Evolutionary conservation across 1,140 invertebrate genomes (phyloP).

Genomic region (Drosophila varians): DNA sequence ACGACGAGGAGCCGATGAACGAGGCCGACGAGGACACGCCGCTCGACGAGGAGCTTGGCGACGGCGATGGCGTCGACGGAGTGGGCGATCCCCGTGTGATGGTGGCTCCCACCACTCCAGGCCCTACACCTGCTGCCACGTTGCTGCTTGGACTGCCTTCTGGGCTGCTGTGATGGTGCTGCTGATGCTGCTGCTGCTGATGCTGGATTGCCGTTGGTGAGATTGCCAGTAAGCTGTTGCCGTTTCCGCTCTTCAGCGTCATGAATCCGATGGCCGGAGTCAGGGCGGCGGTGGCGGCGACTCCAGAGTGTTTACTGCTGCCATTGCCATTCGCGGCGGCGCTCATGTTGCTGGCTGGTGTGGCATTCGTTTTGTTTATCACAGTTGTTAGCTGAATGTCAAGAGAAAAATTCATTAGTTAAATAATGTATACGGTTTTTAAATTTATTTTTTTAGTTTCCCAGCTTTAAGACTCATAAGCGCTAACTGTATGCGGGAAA

Average conservation of each 20-base stretch:
- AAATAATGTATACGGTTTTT: no score
- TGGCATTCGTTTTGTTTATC: conserved; percentile 65
- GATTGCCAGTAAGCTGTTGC: conserved; percentile 31
- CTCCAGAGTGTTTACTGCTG: conserved; percentile 16
- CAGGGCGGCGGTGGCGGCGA: conserved; percentile 17
- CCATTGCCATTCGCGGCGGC: neutral
- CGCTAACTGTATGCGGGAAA: no score
- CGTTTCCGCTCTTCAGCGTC: conserved; percentile 46
- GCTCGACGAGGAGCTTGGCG: conserved; percentile 76
- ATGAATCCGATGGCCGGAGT: conserved; percentile 43
- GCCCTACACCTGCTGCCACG: neutral
- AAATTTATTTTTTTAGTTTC: no score
- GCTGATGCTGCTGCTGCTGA: conserved; percentile 6
- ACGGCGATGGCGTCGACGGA: conserved; percentile 78
- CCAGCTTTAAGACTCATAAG: no score
- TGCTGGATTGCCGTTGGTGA: conserved; percentile 34
- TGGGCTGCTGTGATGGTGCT: conserved; percentile 39
- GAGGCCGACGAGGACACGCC: conserved; percentile 76
- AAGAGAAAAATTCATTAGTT: no score
- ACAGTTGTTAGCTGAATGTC: conserved; percentile 68
- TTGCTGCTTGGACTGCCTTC: conserved; percentile 58
- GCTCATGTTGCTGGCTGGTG: conserved; percentile 23
- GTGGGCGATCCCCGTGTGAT: conserved; percentile 75
- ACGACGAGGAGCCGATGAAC: conserved; percentile 55
- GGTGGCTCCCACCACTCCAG: conserved; percentile 21